Evolutionary conservation across 2,113 vertebrate genomes (phyloP).

Genomic region (Grus americana): DNA sequence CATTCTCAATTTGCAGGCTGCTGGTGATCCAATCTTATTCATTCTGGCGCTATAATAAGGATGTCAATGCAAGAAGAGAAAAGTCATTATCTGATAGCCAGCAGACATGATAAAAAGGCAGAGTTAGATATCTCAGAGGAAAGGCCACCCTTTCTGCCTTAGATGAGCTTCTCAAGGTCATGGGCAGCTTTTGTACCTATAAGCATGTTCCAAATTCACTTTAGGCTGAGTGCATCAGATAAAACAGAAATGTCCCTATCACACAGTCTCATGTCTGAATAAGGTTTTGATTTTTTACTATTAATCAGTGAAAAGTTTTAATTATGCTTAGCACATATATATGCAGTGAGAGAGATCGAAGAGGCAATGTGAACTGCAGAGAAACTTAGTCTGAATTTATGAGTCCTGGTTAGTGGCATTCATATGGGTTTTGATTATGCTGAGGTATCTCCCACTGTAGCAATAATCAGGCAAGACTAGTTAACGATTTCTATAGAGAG

Average conservation of each 20-base stretch:
- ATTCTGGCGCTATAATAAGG: constrained; percentile 53
- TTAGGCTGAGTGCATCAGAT: not conserved
- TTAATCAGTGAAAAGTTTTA: not conserved
- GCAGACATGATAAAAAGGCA: constrained; percentile 32
- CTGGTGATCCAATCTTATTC: constrained; percentile 54
- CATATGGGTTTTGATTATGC: not conserved
- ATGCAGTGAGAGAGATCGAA: not conserved
- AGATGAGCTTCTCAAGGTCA: constrained; percentile 57
- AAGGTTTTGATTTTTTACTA: not conserved
- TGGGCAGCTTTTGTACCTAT: not conserved
- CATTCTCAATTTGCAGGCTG: constrained; percentile 46
- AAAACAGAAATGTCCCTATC: not conserved
- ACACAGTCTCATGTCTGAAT: not conserved
- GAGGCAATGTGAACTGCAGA: not conserved
- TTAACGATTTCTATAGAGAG: not conserved
- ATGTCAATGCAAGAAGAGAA: constrained; percentile 25
- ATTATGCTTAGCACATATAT: not conserved
- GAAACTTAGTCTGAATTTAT: not conserved
- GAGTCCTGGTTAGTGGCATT: not conserved
- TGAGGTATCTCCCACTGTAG: not conserved
- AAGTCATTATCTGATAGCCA: constrained; percentile 45
- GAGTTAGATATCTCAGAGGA: not conserved
- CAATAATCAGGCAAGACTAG: not conserved
- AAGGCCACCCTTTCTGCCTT: constrained; percentile 18
- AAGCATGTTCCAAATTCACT: not conserved